Base-by-base conservation (phyloP, 1,140 invertebrate species). In the Sinonovacula constricta region DNA sequence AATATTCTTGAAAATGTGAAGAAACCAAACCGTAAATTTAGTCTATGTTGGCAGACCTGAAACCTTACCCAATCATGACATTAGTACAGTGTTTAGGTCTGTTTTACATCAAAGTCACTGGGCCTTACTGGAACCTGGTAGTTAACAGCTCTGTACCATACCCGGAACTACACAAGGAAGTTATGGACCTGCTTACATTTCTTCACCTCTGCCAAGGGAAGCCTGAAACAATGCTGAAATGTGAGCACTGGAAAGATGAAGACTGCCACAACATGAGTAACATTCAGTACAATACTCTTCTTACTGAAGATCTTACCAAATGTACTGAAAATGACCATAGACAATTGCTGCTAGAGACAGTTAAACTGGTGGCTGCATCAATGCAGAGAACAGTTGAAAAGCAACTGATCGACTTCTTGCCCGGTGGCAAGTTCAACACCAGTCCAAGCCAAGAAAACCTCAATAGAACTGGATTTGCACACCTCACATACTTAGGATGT, bases 71-170 rank as follows among this genome's bases (percentile, higher is more conserved):
- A 49, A 49, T 66, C 3, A 45, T 26, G 18, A n/a, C 26, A 0
- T 12, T 71, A 3, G 3, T 62, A 39, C 30, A 51, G 56, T 39
- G 57, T 45, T 45, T 65, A 30, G 51, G 57, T 53, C 45, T 70
- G 33, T 39, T 71, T n/a, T 70, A 63, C 45, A 18, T 79, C 2
- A 63, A 79, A 54, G 7, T 63, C 3, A 56, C 59, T 15, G 60
- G 76, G 14, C 59, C 57, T 5, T 81, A 71, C 26, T 76, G 67
- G 72, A 71, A 67, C 3, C 15, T 77, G 0, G 33, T 71, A 0
- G 18, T 56, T 3, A 39, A 0, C 15, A n/a, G 33, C 3, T 28
- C 33, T 30, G 66, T 75, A 1, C 28, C 71, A 22, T 81, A 81
- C 56, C 14, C 70, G 4, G 18, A 75, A 57, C 59, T 81, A 0